Evolutionary conservation across 2,113 vertebrate genomes (phyloP).

Genomic region (Malurus cyaneus): DNA sequence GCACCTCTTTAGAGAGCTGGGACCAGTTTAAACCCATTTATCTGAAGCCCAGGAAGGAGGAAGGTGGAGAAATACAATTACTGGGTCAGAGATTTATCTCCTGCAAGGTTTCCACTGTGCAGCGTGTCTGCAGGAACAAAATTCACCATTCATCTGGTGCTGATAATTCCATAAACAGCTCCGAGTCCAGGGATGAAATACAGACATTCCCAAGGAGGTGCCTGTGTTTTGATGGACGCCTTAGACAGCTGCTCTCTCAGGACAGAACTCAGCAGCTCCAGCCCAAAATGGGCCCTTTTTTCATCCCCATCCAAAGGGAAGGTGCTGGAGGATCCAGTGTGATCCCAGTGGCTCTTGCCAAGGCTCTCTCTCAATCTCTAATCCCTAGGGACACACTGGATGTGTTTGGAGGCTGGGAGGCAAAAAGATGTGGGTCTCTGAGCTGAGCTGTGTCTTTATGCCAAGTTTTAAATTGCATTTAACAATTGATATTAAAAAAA

Average conservation of each 20-base stretch:
- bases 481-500: background rate
- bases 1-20: background rate
- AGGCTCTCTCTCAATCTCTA: background rate
- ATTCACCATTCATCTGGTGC: background rate
- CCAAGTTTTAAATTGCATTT: background rate
- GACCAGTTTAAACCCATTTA: background rate
- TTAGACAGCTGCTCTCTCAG: background rate
- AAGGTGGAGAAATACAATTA: background rate
- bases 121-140: background rate
- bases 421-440: background rate
- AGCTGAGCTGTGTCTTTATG: background rate
- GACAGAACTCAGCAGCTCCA: background rate
- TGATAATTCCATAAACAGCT: constrained; percentile 13
- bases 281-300: background rate
- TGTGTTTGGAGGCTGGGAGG: background rate
- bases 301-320: background rate
- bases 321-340: background rate
- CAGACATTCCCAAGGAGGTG: background rate
- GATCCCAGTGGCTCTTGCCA: background rate
- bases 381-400: accelerated
- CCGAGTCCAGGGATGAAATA: background rate
- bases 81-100: background rate
- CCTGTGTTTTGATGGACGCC: background rate
- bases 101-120: background rate
- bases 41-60: background rate